These are phyloP conservation scores for Sciurus carolinensis DNA, from an alignment of 2,797 vertebrate genomes.

Conservation along the genomic window DNA sequence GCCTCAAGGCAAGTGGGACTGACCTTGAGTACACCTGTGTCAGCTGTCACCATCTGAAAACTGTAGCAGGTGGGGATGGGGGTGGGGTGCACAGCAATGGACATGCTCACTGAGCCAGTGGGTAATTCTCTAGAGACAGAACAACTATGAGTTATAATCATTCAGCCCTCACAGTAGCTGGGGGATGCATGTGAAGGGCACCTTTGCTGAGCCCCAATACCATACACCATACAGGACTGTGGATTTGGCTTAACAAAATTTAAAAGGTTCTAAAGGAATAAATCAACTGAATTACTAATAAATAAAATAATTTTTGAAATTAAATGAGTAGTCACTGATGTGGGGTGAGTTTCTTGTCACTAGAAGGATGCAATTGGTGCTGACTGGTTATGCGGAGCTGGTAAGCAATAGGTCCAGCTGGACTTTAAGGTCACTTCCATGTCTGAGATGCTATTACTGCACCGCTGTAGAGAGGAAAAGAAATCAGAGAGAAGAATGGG, in stretches of 20 bases:
- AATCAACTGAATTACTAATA: neutral
- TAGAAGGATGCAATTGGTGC: neutral
- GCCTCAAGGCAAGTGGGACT: neutral
- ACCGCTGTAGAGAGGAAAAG: neutral
- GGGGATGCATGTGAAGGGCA: neutral
- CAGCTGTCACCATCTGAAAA: neutral
- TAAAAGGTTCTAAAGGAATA: neutral
- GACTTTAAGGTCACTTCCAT: neutral
- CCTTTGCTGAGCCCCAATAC: too few species aligned
- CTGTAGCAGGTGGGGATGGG: neutral
- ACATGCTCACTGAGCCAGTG: neutral
- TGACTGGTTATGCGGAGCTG: neutral
- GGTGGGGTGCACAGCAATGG: neutral
- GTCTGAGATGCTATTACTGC: neutral
- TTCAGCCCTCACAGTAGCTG: neutral
- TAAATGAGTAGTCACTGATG: neutral
- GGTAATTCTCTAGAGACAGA: neutral
- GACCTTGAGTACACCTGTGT: neutral
- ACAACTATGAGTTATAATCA: neutral
- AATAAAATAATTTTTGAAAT: neutral
- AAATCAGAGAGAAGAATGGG: neutral
- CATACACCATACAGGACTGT: neutral
- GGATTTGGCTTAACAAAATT: neutral
- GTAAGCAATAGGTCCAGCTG: neutral
- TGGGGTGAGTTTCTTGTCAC: neutral